phyloP scores from a whole-genome alignment of 2,797 vertebrate genomes.

The Cercopithecus hamlyni region DNA sequence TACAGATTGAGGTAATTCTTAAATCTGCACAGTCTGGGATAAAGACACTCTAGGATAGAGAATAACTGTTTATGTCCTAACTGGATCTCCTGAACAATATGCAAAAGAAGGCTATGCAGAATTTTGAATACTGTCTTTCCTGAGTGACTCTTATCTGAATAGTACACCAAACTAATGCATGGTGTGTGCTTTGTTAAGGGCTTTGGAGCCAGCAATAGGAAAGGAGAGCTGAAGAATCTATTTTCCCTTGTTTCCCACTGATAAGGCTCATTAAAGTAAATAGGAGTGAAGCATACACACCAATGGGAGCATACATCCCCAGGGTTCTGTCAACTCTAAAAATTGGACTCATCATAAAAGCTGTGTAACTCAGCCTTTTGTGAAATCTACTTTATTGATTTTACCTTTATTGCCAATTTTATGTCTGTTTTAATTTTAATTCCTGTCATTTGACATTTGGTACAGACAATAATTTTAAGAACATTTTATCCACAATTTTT shows the following conservation, averaged over 20 bases:
- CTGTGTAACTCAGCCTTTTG: conserved; percentile 54
- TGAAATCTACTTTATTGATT: conserved; percentile 62
- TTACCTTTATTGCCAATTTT: conserved; percentile 62
- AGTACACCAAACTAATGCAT: conserved; percentile 49
- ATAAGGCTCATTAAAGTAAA: conserved; percentile 65
- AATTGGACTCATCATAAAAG: conserved; percentile 32
- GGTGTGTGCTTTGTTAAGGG: not conserved
- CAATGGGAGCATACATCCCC: not conserved
- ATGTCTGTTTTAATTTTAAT: conserved; percentile 65
- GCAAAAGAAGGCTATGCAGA: conserved; percentile 30
- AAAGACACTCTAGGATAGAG: conserved; percentile 32
- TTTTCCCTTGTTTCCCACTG: conserved; percentile 22
- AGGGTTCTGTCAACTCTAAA: conserved; percentile 8
- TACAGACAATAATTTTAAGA: conserved; percentile 40
- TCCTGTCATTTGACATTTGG: conserved; percentile 59
- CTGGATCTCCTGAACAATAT: conserved; percentile 31
- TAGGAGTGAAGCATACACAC: not conserved
- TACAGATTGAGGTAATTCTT: conserved; percentile 64
- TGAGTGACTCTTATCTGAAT: conserved; percentile 39
- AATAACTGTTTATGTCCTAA: conserved; percentile 54
- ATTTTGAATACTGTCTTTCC: conserved; percentile 55
- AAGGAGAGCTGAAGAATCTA: not conserved
- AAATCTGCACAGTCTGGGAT: not conserved
- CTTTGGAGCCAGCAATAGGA: conserved; percentile 3
- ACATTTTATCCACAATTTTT: conserved; percentile 60